These are phyloP conservation scores for Drosophila repletoides DNA, from an alignment of 1,140 invertebrate genomes.

Conservation along the genomic window DNA sequence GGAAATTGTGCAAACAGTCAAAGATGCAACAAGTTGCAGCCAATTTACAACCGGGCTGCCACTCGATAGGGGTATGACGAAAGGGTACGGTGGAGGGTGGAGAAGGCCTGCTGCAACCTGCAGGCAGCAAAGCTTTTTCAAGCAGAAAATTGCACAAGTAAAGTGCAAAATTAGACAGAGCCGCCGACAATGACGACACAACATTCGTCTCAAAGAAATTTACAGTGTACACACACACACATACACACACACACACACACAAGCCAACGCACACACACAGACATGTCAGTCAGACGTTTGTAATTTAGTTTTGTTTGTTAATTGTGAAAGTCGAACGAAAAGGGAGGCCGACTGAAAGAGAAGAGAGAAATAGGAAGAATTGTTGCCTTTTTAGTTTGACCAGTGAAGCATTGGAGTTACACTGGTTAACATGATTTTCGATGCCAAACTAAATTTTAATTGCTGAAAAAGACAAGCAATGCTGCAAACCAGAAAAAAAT, in stretches of 20 bases:
- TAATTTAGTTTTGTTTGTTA: constrained; percentile 56
- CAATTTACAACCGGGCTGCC: constrained; percentile 34
- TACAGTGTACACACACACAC: constrained; percentile 8
- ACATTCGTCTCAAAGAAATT: constrained; percentile 46
- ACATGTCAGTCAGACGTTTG: constrained; percentile 15
- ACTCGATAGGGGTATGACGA: background rate
- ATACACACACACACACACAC: background rate
- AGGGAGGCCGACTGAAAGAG: background rate
- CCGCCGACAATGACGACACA: background rate
- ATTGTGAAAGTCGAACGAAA: constrained; percentile 23
- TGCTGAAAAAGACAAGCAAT: too few species aligned
- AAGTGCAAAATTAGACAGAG: constrained; percentile 56
- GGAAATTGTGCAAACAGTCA: constrained; percentile 47
- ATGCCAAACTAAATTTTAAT: too few species aligned
- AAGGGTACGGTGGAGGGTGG: background rate
- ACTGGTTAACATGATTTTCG: too few species aligned
- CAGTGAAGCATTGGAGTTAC: background rate
- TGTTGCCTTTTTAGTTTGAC: background rate
- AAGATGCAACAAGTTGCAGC: constrained; percentile 43
- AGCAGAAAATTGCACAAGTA: constrained; percentile 61
- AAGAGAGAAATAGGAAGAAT: background rate
- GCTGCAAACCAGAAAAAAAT: too few species aligned
- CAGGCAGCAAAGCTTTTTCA: constrained; percentile 29
- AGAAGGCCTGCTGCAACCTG: constrained; percentile 28
- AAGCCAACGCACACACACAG: constrained; percentile 14